phyloP scores from a whole-genome alignment of 2,797 vertebrate genomes.

The Peromyscus nudipes region DNA sequence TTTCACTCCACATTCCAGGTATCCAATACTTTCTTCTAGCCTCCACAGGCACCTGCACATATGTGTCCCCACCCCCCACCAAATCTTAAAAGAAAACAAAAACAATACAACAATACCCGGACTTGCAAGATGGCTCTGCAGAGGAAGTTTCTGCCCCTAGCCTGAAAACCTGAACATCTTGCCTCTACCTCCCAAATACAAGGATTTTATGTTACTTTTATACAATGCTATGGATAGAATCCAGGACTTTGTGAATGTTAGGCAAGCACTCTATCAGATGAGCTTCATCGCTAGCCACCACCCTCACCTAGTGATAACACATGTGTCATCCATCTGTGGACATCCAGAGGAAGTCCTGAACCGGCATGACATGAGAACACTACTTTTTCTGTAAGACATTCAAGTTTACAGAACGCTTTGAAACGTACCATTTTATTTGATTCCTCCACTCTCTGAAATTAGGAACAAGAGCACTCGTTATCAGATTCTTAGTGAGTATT shows the following conservation, averaged over 20 bases:
- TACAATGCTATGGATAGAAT: neutral
- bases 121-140: neutral
- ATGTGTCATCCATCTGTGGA: rapidly evolving
- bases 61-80: too few species aligned
- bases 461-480: neutral
- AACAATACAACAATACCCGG: neutral
- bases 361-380: neutral
- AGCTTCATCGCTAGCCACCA: neutral
- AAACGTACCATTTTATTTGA: neutral
- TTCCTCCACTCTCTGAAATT: slow-evolving; percentile 38
- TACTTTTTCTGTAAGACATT: neutral
- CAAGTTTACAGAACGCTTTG: neutral
- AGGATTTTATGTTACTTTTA: neutral
- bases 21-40: neutral
- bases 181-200: neutral
- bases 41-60: neutral
- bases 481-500: slow-evolving; percentile 33
- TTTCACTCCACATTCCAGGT: neutral
- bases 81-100: neutral
- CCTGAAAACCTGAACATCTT: neutral
- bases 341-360: neutral
- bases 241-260: neutral
- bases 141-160: neutral
- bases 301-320: neutral
- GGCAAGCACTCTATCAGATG: neutral